phyloP scores from a whole-genome alignment of 2,888 invertebrate genomes.

The Geophilus truncorum region DNA sequence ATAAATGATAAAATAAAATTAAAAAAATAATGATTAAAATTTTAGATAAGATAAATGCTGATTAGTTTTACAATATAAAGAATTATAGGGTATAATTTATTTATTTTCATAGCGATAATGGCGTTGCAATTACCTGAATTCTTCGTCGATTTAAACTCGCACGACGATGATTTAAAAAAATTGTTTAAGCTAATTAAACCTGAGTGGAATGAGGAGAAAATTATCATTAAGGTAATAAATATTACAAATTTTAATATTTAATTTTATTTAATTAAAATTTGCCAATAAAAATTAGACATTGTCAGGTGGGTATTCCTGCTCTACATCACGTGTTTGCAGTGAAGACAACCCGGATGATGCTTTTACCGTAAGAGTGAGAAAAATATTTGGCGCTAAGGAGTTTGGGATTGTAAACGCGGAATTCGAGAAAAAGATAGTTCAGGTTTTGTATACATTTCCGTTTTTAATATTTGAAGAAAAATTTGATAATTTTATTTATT shows the following conservation, averaged over 20 bases:
- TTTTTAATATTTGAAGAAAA: too few relatives aligned
- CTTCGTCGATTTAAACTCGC: background rate
- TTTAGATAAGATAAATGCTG: too few relatives aligned
- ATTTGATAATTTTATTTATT: background rate
- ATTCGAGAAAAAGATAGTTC: background rate
- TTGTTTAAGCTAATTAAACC: background rate
- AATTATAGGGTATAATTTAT: too few relatives aligned
- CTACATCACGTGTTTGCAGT: background rate
- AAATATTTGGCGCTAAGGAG: background rate
- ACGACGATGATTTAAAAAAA: background rate
- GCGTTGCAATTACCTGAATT: background rate
- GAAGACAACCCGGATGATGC: background rate
- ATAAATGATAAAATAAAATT: too few relatives aligned
- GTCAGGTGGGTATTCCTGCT: background rate
- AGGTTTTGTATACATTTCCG: background rate
- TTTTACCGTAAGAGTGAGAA: background rate
- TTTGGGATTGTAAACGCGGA: background rate
- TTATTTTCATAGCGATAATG: background rate
- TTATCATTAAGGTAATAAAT: background rate
- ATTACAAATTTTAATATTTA: too few relatives aligned
- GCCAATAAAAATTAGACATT: background rate
- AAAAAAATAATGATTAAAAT: too few relatives aligned
- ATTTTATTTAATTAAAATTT: too few relatives aligned
- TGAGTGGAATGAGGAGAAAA: background rate
- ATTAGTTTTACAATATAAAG: too few relatives aligned